Evolutionary conservation across 2,113 vertebrate species (phyloP), one percentile per base, ranked within the genome.

Genomic region (Amphiprion percula): DNA sequence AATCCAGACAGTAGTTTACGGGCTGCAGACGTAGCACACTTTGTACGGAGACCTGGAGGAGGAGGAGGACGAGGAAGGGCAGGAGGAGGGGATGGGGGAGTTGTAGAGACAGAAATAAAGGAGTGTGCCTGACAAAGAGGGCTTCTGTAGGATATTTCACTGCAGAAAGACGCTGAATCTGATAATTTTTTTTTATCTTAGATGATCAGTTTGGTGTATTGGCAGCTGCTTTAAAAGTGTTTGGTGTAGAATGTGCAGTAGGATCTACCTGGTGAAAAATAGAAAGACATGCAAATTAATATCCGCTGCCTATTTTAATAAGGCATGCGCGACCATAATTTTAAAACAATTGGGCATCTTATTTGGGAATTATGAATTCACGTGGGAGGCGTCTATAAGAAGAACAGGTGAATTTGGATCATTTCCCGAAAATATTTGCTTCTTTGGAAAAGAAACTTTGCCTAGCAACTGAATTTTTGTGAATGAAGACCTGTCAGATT

Each of bases 1-100:
- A 91, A 87, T 86, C 70, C 83, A 88, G 83, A 61, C 62, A 24
- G 17, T 87, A 33, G 87, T 84, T 90, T 89, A 92, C 72, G 78
- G 81, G 90, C 72, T 84, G 79, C 81, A 89, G 81, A 89, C 70
- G 46, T 74, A 79, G 88, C 74, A 86, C 77, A 82, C 76, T 84
- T 56, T 85, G 80, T 80, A 79, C 46, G 19, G 66, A 87, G 79
- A 67, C 68, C 37, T 71, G 28, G 26, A 4, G 50, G 68, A 55
- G 68, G 68, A 63, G 26, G 44, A 14, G 12, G 41, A 44, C 5
- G 41, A 12, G 12, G 41, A 15, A 12, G 41, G 4, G 41, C 1
- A 15, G 41, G 41, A 15, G 12, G 41, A 12, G 41, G 41, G 10
- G 39, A 9, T 1, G 65, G 26, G 66, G 75, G 2, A 3, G 62